Conservation (phyloP, 2,888 invertebrate genomes). For the Drosophila neotestacea region DNA sequence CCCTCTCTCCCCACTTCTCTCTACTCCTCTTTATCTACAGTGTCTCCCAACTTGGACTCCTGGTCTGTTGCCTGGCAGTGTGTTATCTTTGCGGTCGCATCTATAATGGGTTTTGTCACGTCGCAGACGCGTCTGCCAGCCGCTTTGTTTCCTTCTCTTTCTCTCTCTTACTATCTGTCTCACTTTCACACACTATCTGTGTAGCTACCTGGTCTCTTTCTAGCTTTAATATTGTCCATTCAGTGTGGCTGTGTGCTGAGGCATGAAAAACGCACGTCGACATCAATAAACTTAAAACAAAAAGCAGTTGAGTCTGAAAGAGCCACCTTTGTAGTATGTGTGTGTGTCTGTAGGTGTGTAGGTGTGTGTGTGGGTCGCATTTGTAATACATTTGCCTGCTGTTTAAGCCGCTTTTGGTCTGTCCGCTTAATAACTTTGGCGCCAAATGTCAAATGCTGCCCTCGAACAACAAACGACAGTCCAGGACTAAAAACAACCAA, state of each 20-base stretch:
- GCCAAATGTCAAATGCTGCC: conserved; percentile 67
- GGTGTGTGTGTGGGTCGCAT: conserved; percentile 23
- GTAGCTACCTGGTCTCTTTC: conserved; percentile 4
- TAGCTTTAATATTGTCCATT: conserved; percentile 29
- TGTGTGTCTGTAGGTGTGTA: conserved; percentile 5
- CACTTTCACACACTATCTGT: background rate
- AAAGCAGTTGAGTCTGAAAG: conserved; percentile 40
- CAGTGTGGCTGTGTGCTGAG: conserved; percentile 62
- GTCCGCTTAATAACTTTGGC: conserved; percentile 69
- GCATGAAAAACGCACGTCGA: conserved; percentile 78
- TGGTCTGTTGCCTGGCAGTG: conserved; percentile 38
- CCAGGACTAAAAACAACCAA: conserved; percentile 10
- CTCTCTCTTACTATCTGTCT: background rate
- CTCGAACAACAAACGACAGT: conserved; percentile 1
- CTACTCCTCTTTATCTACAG: background rate
- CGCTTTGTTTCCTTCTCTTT: background rate
- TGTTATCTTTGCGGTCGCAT: conserved; percentile 82
- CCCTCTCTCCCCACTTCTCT: background rate
- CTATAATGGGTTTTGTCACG: conserved; percentile 85
- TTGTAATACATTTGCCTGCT: conserved; percentile 62
- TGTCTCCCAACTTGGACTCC: conserved; percentile 3
- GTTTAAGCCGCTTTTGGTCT: conserved; percentile 63
- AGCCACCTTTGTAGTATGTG: conserved; percentile 20
- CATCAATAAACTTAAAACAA: conserved; percentile 80
- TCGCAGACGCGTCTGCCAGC: conserved; percentile 75